These are phyloP conservation scores for Fratercula arctica DNA, from an alignment of 2,797 vertebrate species.

Conservation along the genomic window DNA sequence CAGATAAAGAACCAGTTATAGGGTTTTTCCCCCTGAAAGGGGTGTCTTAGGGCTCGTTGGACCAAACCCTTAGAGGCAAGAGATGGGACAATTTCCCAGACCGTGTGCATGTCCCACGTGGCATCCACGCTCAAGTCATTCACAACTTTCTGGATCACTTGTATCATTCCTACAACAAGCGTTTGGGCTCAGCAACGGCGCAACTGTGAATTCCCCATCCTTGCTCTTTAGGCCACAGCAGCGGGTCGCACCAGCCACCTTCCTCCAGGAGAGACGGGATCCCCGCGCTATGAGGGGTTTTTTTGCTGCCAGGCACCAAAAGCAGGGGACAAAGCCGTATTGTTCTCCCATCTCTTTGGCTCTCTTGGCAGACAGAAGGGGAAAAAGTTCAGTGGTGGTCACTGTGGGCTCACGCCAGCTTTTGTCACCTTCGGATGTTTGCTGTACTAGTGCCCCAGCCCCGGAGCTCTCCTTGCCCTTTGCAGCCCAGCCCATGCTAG, in stretches of 20 bases:
- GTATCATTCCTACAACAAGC: not conserved
- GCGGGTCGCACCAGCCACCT: not conserved
- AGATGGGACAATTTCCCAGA: not conserved
- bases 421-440: not conserved
- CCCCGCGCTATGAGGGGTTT: rapidly evolving
- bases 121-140: not conserved
- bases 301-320: not conserved
- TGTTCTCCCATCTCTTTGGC: not conserved
- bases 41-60: not conserved
- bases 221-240: not conserved
- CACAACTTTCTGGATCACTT: not conserved
- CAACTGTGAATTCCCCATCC: not conserved
- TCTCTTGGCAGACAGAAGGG: not conserved
- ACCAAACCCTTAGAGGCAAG: not conserved
- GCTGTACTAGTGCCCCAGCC: not conserved
- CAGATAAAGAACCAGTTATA: not conserved
- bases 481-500: not conserved
- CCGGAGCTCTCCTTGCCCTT: not conserved
- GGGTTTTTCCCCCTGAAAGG: not conserved
- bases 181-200: not conserved
- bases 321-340: not conserved
- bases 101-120: rapidly evolving
- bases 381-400: not conserved
- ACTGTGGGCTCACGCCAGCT: not conserved
- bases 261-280: not conserved